Evolutionary conservation across 2,797 vertebrate genomes (phyloP), one percentile per base, ranked within the genome.

Genomic region (Xenops minutus): DNA sequence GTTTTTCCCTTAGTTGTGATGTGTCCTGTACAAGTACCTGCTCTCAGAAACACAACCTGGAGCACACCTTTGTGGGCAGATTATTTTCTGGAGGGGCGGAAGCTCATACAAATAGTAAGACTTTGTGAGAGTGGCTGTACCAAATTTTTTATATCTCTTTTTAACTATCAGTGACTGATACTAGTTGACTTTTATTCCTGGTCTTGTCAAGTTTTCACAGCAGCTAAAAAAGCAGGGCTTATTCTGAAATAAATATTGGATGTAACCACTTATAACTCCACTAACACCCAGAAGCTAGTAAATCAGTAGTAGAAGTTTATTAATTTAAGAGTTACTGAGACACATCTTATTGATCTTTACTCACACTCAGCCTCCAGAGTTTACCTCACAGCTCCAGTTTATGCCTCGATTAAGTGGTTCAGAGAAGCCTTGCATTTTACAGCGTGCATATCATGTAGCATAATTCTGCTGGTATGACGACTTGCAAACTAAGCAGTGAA

Each of bases 371-470:
- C 96, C 92, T 93, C 89, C 30, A 73, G 92, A 97, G 96, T 91
- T 97, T 96, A 95, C 88, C 95, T 96, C 93, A 86, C 94, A 96
- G 97, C 95, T 97, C 89, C 96, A 87, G 92, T 93, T 98, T 96
- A 97, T 77, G 93, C 94, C 88, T 93, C 66, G 48, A 95, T 96
- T 88, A 97, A 97, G 96, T 32, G 84, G 88, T 76, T 94, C 93
- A 97, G 92, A 96, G 96, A 87, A 92, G 63, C 44, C 87, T 39
- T 41, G 41, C 29, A 32, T 87, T 97, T 95, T 96, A 81, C 34
- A 81, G 88, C 64, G 95, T 6, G 64, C 91, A 95, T 93, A 95
- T 93, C 79, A 93, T 30, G 78, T 41, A 92, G 73, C 76, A 71
- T 81, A 92, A 83, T 15, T 66, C 66, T 93, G n/a, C n/a, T 43